Evolutionary conservation across 2,797 vertebrate species (phyloP), one percentile per base, ranked within the genome.

Genomic region (Muscicapa comitata): DNA sequence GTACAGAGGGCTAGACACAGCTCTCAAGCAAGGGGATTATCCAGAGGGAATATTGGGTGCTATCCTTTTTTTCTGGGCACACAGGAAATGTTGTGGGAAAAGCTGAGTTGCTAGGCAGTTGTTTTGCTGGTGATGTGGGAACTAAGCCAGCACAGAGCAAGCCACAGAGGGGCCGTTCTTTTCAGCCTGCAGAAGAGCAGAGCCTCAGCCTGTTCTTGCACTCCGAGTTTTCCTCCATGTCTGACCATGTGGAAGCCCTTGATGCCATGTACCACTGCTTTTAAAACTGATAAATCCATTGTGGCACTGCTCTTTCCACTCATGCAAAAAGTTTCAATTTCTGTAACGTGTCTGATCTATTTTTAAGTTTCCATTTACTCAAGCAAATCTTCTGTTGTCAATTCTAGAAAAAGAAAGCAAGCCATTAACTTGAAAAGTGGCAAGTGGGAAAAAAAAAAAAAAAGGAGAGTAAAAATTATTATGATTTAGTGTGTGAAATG

Each of bases 51-150:
- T 86, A 51, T 87, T 65, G 92, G 90, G 91, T 90, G 73, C 89
- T 91, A 8, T 72, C 40, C 63, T 90, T 88, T 86, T 31, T 74
- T 86, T 68, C 91, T 62, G 57, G 62, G 71, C 73, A 54, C 61
- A 58, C 54, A 45, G 89, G 93, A 94, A 96, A 94, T 96, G 95
- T 97, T 97, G 95, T 96, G 95, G 97, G 97, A 95, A 97, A 92
- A 84, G 67, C 94, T 45, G 94, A 80, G 96, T 97, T 97, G 97
- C 96, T 96, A 92, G 91, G 96, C 95, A 94, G 92, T 95, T 97
- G 97, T 96, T 98, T 97, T 96, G 94, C 90, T 96, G 96, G 76
- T 94, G 76, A 94, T 75, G 57, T 0, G 55, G 97, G 96, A 97
- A 51, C 71, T 17, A 40, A 83, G 96, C 97, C 97, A 98, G 66